A percentile compares a stretch with the other conserved stretches of the same genome.
Conservation (phyloP, 2,797 vertebrate species). For the Eulemur mongoz region DNA sequence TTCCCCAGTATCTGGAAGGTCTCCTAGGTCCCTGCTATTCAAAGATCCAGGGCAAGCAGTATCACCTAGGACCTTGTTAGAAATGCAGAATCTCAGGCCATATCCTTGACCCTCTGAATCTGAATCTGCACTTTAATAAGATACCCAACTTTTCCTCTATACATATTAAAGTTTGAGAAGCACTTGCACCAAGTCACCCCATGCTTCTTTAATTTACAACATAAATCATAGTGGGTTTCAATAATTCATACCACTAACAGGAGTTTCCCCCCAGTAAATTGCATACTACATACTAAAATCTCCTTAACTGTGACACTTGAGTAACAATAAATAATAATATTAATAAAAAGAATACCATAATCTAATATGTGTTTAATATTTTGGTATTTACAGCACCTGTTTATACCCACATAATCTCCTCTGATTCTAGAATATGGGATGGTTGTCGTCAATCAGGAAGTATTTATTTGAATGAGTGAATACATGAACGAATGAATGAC, state of each 20-base stretch:
- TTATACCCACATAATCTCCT: neutral
- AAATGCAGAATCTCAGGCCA: neutral
- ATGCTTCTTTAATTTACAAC: neutral
- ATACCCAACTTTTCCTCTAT: neutral
- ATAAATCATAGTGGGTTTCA: neutral
- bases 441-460: neutral
- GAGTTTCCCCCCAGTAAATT: neutral
- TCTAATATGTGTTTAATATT: neutral
- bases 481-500: neutral
- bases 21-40: neutral
- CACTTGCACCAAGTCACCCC: neutral
- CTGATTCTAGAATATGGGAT: neutral
- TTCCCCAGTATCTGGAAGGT: neutral
- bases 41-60: neutral
- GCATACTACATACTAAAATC: neutral
- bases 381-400: neutral
- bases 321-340: slow-evolving; percentile 15
- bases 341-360: slow-evolving; percentile 26
- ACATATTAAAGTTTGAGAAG: neutral
- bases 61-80: neutral
- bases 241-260: neutral
- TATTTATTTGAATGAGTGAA: neutral
- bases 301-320: neutral
- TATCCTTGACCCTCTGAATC: neutral
- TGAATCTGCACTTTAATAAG: neutral